Conservation (phyloP, 1,140 invertebrate genomes). For the Anoplophora glabripennis region DNA sequence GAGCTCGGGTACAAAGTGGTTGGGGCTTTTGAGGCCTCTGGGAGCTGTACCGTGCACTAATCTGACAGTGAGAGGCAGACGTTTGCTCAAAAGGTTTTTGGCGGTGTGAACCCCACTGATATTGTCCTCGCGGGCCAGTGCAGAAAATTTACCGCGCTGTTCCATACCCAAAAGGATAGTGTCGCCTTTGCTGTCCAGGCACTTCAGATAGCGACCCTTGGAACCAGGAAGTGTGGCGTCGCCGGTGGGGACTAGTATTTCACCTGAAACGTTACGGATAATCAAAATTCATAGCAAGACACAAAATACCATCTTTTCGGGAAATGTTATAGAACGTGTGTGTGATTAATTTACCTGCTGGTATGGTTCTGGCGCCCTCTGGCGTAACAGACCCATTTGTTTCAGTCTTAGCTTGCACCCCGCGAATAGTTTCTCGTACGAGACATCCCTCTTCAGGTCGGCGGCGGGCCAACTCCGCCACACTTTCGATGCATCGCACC, state of each 20-base stretch:
- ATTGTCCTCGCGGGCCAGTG: conserved; percentile 84
- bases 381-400: conserved; percentile 63
- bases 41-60: conserved; percentile 84
- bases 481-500: conserved; percentile 84
- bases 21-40: conserved; percentile 72
- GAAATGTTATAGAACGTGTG: too few species aligned
- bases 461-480: conserved; percentile 74
- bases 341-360: conserved; percentile 55
- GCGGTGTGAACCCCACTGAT: conserved; percentile 89
- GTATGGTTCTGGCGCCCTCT: conserved; percentile 69
- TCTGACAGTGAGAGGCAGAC: conserved; percentile 86
- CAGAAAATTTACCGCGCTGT: conserved; percentile 85
- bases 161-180: conserved; percentile 79
- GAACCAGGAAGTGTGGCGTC: conserved; percentile 71
- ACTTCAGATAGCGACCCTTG: conserved; percentile 72
- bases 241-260: conserved; percentile 57
- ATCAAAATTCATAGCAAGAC: too few species aligned
- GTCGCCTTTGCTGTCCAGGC: conserved; percentile 80
- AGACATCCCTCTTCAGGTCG: conserved; percentile 74
- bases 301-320: too few species aligned
- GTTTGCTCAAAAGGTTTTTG: conserved; percentile 79
- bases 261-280: conserved; percentile 55
- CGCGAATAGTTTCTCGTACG: conserved; percentile 83
- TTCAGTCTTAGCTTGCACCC: conserved; percentile 68
- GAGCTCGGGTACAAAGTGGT: conserved; percentile 78